Base-by-base conservation (phyloP, 2,113 vertebrate species). In the Nettapus auritus region DNA sequence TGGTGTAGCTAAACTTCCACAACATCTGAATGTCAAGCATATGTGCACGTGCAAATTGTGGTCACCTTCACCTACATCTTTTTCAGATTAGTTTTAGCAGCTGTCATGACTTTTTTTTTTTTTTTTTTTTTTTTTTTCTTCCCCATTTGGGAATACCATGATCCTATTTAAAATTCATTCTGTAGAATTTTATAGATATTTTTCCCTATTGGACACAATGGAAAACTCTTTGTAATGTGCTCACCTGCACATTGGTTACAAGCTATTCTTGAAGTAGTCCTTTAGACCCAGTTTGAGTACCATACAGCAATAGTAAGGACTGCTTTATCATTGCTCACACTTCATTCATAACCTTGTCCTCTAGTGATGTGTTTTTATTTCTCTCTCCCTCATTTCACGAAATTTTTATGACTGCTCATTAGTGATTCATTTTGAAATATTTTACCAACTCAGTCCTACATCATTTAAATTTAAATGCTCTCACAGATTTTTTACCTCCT, bases 361-460 rank as follows among this genome's bases (percentile, higher is more conserved):
- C 26, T 55, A 71, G 21, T 85, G 22, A 73, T 40, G 2, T 20
- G 44, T 6, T 42, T 94, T 56, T 69, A 53, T 63, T 87, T 86
- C 25, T 73, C n/a, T 66, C 21, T 78, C 28, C 8, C 12, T 59
- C 13, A 50, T 82, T 91, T 60, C 59, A 77, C 6, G 16, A 73
- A 11, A 38, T 42, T 83, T 93, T 78, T 31, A 18, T 63, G 70
- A 70, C 42, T 85, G 13, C 20, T 89, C 74, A 90, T 55, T 77
- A 89, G 38, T 38, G 62, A 93, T 86, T 94, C 81, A 90, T 93
- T 95, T 64, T 82, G 31, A 95, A 94, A 95, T 86, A 96, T 90
- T 93, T 87, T 88, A 92, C 48, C 21, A 90, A 75, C 28, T 64
- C 60, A 78, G 13, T 59, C 28, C 29, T 79, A 86, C n/a, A 62